phyloP scores from a whole-genome alignment of 1,140 invertebrate species.

The Alviniconcha marisindica region DNA sequence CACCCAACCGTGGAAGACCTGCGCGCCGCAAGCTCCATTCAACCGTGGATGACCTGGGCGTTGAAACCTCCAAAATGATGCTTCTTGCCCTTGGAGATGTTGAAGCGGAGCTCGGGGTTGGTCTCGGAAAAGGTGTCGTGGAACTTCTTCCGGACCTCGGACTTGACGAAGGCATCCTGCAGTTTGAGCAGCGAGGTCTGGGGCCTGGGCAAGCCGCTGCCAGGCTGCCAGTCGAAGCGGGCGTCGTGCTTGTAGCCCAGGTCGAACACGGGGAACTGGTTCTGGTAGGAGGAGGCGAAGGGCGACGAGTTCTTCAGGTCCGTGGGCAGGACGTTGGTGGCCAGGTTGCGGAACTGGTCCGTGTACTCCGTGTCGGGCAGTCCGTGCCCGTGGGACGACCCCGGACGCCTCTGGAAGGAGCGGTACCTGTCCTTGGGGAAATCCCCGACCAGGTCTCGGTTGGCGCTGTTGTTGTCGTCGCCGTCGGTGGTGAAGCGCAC shows the following conservation, averaged over 20 bases:
- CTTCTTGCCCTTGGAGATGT: conserved; percentile 69
- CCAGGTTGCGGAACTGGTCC: conserved; percentile 65
- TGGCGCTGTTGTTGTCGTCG: background rate
- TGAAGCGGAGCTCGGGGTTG: conserved; percentile 69
- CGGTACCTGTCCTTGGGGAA: background rate
- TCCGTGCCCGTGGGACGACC: conserved; percentile 21
- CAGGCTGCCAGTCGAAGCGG: conserved; percentile 68
- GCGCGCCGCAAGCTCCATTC: conserved; percentile 61
- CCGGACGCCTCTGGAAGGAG: background rate
- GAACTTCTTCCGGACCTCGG: conserved; percentile 59
- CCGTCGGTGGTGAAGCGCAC: background rate
- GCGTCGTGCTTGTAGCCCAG: conserved; percentile 66
- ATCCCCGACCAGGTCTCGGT: background rate
- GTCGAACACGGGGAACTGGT: conserved; percentile 63
- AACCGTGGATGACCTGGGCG: conserved; percentile 64
- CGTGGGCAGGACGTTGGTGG: conserved; percentile 63
- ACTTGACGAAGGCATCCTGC: conserved; percentile 70
- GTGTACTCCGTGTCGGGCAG: conserved; percentile 49
- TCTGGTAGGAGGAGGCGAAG: conserved; percentile 51
- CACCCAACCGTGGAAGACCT: conserved; percentile 63
- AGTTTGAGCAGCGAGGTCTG: conserved; percentile 65
- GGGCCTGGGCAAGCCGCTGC: conserved; percentile 64
- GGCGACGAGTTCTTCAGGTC: conserved; percentile 51
- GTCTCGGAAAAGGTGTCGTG: conserved; percentile 64
- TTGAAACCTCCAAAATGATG: conserved; percentile 69